Evolutionary conservation across 1,140 invertebrate species (phyloP).

Genomic region (Caenorhabditis brenneri): DNA sequence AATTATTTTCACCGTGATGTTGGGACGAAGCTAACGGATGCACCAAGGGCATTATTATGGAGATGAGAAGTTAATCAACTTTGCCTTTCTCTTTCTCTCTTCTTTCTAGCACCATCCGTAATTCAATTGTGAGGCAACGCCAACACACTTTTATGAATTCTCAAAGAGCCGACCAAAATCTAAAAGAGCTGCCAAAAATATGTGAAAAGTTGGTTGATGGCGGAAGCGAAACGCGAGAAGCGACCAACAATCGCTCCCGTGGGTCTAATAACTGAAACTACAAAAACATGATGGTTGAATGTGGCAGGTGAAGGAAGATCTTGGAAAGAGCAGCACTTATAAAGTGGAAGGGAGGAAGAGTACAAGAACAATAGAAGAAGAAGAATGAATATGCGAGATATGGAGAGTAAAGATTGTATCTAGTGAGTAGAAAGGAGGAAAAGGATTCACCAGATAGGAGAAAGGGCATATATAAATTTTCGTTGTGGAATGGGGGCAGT

Average conservation of each 20-base stretch:
- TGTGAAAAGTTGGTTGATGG: not conserved
- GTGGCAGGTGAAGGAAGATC: conserved; percentile 4
- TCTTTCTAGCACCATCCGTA: not conserved
- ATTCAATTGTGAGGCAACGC: conserved; percentile 4
- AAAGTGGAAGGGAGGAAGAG: not conserved
- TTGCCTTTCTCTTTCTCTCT: not conserved
- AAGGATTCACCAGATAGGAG: not conserved
- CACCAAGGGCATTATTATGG: conserved; percentile 30
- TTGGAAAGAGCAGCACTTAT: not conserved
- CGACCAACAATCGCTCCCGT: conserved; percentile 29
- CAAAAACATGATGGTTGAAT: conserved; percentile 16
- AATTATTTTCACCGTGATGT: not conserved
- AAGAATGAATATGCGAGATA: not conserved
- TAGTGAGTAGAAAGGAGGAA: not conserved
- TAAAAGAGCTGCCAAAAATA: conserved; percentile 15
- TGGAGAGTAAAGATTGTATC: conserved; percentile 1
- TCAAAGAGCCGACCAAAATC: conserved; percentile 18
- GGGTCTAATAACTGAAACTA: conserved; percentile 35
- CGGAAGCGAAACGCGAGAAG: not conserved
- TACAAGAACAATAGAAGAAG: not conserved
- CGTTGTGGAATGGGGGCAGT: not conserved
- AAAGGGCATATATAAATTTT: conserved; percentile 1
- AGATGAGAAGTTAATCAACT: conserved; percentile 43
- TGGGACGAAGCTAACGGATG: not conserved
- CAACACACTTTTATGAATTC: not conserved